phyloP scores from a whole-genome alignment of 2,113 vertebrate genomes.

The Calypte anna region DNA sequence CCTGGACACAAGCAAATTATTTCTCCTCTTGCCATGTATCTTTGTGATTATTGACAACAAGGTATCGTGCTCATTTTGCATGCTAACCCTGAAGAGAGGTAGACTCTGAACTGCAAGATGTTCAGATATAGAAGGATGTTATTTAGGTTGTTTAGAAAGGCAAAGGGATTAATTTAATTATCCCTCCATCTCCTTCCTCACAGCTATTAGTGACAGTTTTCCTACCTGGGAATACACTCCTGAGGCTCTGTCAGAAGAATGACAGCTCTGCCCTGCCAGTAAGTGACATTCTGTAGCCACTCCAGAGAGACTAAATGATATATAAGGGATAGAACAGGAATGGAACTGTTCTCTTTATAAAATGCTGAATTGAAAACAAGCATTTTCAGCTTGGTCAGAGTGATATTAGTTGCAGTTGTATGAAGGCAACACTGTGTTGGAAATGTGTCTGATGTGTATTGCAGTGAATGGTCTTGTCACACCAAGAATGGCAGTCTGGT shows the following conservation, averaged over 20 bases:
- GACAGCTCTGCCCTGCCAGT: neutral
- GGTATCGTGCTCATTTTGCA: neutral
- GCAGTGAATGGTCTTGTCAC: neutral
- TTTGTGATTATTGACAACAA: neutral
- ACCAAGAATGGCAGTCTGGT: neutral
- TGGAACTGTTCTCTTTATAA: neutral
- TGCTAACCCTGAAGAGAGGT: neutral
- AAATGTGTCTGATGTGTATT: accelerated
- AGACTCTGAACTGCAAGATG: neutral
- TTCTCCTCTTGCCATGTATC: neutral
- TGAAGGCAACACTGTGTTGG: neutral
- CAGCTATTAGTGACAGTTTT: neutral
- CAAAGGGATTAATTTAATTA: slow-evolving; percentile 28
- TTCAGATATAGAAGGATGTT: neutral
- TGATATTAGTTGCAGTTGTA: neutral
- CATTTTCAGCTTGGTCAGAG: neutral
- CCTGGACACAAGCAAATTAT: neutral
- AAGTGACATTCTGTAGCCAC: neutral
- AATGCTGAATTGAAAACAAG: neutral
- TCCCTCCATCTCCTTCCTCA: slow-evolving; percentile 1
- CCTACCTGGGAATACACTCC: neutral
- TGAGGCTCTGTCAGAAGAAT: neutral
- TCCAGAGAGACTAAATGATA: neutral
- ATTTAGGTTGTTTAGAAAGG: slow-evolving; percentile 3
- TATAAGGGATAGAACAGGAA: neutral